These are phyloP conservation scores for Callipepla squamata DNA, from an alignment of 2,113 vertebrate species.

Conservation along the genomic window DNA sequence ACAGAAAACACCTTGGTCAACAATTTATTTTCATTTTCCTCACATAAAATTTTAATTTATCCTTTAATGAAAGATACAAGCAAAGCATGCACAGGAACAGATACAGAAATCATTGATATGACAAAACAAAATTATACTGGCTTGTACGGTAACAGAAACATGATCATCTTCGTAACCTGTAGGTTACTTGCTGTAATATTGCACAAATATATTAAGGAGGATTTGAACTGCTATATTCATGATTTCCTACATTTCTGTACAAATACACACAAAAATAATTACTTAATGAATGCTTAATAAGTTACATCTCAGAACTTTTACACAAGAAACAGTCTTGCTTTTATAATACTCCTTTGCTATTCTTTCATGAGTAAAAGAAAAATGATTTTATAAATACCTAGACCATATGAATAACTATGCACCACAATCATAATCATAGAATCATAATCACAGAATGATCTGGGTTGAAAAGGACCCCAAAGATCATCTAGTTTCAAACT, in stretches of 20 bases:
- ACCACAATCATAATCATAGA: background rate
- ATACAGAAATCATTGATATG: background rate
- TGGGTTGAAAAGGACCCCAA: too few species aligned
- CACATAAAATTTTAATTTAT: background rate
- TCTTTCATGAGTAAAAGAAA: background rate
- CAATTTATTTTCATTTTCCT: background rate
- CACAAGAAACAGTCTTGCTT: background rate
- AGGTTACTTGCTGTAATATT: background rate
- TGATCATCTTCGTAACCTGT: background rate
- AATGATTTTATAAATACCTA: background rate
- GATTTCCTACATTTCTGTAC: background rate
- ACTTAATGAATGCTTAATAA: background rate
- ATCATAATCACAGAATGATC: too few species aligned
- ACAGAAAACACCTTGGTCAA: background rate
- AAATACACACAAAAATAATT: background rate
- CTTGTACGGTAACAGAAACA: background rate
- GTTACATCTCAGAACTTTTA: background rate
- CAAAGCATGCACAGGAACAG: rapidly evolving
- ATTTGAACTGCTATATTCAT: background rate
- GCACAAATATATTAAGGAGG: background rate
- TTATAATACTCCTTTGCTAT: background rate
- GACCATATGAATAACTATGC: background rate
- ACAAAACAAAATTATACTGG: background rate
- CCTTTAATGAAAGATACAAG: background rate
- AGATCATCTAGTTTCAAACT: too few species aligned